Conservation (phyloP, 2,113 vertebrate species). For the Dromaius novaehollandiae region DNA sequence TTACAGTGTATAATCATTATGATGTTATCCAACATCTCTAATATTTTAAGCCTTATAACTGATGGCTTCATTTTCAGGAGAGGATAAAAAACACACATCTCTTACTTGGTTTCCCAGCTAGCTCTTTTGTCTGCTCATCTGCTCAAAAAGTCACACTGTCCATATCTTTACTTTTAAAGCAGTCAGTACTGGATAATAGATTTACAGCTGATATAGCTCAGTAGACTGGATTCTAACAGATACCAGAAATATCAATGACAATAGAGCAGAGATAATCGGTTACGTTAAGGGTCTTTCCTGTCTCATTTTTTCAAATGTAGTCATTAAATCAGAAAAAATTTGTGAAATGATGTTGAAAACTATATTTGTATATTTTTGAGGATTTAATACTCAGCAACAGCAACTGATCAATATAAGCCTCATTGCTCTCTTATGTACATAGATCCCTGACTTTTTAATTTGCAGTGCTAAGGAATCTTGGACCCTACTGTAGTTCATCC, state of each 20-base stretch:
- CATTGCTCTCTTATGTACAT: rapidly evolving
- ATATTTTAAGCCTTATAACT: background rate
- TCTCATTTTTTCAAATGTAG: background rate
- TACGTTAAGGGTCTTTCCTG: background rate
- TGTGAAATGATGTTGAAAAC: background rate
- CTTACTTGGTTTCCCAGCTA: background rate
- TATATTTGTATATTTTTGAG: background rate
- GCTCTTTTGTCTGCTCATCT: background rate
- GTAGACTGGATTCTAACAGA: too few species aligned
- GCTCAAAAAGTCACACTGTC: background rate
- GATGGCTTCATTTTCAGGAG: background rate
- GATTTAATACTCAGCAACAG: background rate
- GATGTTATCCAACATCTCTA: background rate
- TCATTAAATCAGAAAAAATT: background rate
- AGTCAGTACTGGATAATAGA: background rate
- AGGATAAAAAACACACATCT: background rate
- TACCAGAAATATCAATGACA: background rate
- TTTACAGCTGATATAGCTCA: background rate
- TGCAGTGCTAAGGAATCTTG: background rate
- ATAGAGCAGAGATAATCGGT: background rate
- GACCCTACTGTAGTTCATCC: background rate
- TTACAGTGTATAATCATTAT: background rate
- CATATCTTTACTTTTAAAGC: background rate
- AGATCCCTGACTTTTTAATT: background rate
- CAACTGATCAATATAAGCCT: background rate